Evolutionary conservation across 2,797 vertebrate species (phyloP).

Genomic region (Sorex maritimensis): DNA sequence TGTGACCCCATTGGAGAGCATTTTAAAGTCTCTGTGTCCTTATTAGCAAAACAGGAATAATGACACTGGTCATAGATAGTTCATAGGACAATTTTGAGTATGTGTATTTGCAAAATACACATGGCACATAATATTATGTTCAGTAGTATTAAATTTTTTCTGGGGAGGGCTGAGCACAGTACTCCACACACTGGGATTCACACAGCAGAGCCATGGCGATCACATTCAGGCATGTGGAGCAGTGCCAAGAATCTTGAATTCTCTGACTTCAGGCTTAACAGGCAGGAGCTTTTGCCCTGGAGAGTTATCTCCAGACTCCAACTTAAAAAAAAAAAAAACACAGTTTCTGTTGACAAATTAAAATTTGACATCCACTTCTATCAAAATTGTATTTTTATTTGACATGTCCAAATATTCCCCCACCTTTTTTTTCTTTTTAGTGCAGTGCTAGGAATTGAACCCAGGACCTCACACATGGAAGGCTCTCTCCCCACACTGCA

Average conservation of each 20-base stretch:
- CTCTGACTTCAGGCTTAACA: too few species aligned
- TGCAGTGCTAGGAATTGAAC: too few species aligned
- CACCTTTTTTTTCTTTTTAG: too few species aligned
- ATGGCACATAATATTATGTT: not conserved
- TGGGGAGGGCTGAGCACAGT: too few species aligned
- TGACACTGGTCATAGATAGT: constrained; percentile 67
- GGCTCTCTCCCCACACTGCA: too few species aligned
- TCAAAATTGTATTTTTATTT: constrained; percentile 62
- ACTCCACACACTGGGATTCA: too few species aligned
- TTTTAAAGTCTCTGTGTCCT: constrained; percentile 33
- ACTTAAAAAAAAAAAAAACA: too few species aligned
- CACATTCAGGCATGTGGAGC: too few species aligned
- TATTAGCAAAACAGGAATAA: not conserved
- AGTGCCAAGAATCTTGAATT: too few species aligned
- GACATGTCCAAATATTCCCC: not conserved
- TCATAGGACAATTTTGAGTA: not conserved
- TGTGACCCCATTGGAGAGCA: not conserved
- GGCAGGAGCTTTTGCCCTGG: not conserved
- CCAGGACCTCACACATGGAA: too few species aligned
- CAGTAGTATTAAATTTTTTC: not conserved
- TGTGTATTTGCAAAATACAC: not conserved
- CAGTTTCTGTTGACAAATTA: constrained; percentile 57
- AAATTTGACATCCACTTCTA: constrained; percentile 63
- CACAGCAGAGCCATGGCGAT: not conserved
- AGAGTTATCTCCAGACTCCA: too few species aligned